Percentiles rank a stretch among this genome's conserved stretches.
Conservation (phyloP, 2,113 vertebrate species). For the Pycnonotus jocosus region DNA sequence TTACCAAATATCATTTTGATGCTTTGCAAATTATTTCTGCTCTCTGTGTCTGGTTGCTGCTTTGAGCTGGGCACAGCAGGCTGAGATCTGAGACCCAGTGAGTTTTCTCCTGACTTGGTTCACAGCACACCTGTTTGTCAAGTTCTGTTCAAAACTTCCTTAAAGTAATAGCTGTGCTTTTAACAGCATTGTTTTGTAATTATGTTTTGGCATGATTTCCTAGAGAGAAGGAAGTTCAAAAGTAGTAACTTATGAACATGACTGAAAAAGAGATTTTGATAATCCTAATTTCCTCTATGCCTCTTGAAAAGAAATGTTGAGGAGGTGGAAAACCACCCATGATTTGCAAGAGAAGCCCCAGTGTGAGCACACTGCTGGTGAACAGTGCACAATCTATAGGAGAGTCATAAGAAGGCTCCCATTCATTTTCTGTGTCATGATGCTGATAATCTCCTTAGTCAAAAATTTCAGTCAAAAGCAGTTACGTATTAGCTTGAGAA, state of each 20-base stretch:
- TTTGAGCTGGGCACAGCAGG: background rate
- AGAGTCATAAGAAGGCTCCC: background rate
- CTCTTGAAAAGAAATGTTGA: background rate
- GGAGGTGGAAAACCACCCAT: background rate
- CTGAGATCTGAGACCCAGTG: background rate
- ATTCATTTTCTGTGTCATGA: background rate
- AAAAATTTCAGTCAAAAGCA: background rate
- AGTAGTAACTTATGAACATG: background rate
- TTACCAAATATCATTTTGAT: background rate
- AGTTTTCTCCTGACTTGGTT: background rate
- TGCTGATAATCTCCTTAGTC: background rate
- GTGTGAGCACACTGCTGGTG: background rate
- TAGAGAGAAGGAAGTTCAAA: background rate
- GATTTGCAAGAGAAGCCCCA: background rate
- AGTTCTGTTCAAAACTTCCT: background rate
- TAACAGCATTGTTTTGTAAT: background rate
- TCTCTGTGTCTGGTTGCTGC: background rate
- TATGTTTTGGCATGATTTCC: background rate
- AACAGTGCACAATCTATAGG: background rate
- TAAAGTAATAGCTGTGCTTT: background rate
- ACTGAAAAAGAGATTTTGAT: background rate
- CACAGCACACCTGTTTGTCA: background rate
- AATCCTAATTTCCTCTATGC: background rate
- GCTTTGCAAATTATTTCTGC: constrained; percentile 1
- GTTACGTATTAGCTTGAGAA: background rate